Percentiles rank a stretch among this genome's conserved stretches.
These are phyloP conservation scores for Heliconius hermathena DNA, from an alignment of 1,140 invertebrate species.

Conservation along the genomic window DNA sequence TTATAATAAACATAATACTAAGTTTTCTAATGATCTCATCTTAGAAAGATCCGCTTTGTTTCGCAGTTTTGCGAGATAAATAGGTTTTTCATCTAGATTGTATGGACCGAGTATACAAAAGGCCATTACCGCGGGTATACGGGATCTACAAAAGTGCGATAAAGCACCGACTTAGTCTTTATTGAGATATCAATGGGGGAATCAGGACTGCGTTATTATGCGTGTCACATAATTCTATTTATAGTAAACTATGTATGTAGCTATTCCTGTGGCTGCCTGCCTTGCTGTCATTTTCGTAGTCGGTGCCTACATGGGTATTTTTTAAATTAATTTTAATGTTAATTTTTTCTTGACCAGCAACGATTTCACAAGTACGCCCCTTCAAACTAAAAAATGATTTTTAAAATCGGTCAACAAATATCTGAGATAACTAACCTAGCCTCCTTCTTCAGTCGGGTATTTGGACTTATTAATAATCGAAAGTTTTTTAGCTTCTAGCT, in stretches of 20 bases:
- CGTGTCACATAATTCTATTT: background rate
- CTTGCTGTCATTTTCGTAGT: no score
- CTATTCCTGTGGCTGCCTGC: no score
- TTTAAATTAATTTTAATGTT: no score
- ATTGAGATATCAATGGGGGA: background rate
- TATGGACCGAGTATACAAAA: background rate
- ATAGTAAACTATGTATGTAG: background rate
- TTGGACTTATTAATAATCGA: no score
- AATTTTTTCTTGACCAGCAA: no score
- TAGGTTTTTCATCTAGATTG: background rate
- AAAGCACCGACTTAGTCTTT: background rate
- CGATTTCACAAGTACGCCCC: no score
- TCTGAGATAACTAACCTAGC: no score
- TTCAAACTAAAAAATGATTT: no score
- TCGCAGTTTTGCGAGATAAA: background rate
- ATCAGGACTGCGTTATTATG: background rate
- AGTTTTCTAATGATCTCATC: background rate
- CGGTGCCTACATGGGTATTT: no score
- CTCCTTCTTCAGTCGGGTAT: no score
- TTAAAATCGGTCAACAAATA: no score
- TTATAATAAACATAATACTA: background rate
- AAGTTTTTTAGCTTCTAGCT: no score
- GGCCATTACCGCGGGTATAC: background rate
- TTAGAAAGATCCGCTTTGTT: background rate
- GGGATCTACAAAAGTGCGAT: background rate